phyloP scores from a whole-genome alignment of 2,797 vertebrate species.

The Acipenser oxyrinchus region DNA sequence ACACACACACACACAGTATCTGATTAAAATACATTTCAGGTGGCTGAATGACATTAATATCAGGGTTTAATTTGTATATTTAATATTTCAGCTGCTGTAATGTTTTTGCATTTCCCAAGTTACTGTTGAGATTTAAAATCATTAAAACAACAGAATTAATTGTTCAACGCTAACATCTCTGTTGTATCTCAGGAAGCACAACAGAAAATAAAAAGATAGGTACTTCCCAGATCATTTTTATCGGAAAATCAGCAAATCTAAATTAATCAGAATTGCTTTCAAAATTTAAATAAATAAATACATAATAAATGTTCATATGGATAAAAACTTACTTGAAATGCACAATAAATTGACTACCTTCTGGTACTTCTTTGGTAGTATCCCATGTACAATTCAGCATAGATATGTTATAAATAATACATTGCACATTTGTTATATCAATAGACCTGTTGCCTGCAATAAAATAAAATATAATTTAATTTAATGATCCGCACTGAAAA shows the following conservation, averaged over 20 bases:
- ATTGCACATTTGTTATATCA: constrained; percentile 36
- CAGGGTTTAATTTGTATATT: no score
- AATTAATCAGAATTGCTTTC: not conserved
- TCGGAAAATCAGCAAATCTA: not conserved
- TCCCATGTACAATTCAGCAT: constrained; percentile 46
- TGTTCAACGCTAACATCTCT: no score
- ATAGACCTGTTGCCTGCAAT: not conserved
- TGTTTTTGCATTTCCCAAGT: no score
- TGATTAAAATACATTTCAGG: no score
- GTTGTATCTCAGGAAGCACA: no score
- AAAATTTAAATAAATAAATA: not conserved
- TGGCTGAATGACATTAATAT: no score
- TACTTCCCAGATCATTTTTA: no score
- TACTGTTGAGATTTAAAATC: no score
- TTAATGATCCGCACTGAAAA: not conserved
- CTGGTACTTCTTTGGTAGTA: constrained; percentile 35
- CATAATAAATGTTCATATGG: not conserved
- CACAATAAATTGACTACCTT: constrained; percentile 42
- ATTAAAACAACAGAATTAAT: no score
- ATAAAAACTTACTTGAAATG: constrained; percentile 45
- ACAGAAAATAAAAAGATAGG: no score
- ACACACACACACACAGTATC: no score
- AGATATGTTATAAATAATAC: constrained; percentile 29
- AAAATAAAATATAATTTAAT: not conserved
- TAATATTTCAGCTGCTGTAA: no score